Evolutionary conservation across 2,888 invertebrate genomes (phyloP), one percentile per base, ranked within the genome.

Genomic region (Aporophyla nigra): DNA sequence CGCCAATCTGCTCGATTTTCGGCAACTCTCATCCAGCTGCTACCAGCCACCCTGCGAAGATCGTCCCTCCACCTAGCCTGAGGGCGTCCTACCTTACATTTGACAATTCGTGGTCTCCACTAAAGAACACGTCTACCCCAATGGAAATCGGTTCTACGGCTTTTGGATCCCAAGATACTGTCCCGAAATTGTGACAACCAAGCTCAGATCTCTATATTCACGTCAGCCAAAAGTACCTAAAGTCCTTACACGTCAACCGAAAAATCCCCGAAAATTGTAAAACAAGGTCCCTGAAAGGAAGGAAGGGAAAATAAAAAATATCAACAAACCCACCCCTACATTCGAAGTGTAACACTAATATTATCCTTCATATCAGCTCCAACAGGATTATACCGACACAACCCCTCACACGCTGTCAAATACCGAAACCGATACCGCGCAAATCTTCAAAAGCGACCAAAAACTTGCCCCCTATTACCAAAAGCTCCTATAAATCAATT

Each of bases 401-500:
- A 63, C 62, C 86, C 72, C 68, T 77, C 75, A 53, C 70, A 53
- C 63, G 74, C 61, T 51, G 66, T 71, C 82, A 78, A 69, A 86
- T 59, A 67, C 56, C 67, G 69, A 65, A 74, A 74, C 75, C 51
- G 65, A 66, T 56, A 71, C 51, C 74, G 21, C 68, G 51, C 72
- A 77, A 86, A 78, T 65, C 73, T 75, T 79, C 83, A 82, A 86
- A 89, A 87, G 61, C 69, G 65, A 71, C 61, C 76, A 80, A 82
- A n/a, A 85, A 87, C 85, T 84, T 86, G 84, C 88, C 87, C 90
- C 89, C 85, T 85, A 85, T 91, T 89, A 89, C 80, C 82, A 78
- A 86, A 91, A 91, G 83, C 90, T 87, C 85, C 85, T 87, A 92
- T 93, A 94, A 94, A 94, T 94, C 94, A 94, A 93, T 95, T 94